A percentile compares a stretch with the other conserved stretches of the same genome.
Evolutionary conservation across 2,888 invertebrate species (phyloP).

Genomic region (Hydropsyche betteni): DNA sequence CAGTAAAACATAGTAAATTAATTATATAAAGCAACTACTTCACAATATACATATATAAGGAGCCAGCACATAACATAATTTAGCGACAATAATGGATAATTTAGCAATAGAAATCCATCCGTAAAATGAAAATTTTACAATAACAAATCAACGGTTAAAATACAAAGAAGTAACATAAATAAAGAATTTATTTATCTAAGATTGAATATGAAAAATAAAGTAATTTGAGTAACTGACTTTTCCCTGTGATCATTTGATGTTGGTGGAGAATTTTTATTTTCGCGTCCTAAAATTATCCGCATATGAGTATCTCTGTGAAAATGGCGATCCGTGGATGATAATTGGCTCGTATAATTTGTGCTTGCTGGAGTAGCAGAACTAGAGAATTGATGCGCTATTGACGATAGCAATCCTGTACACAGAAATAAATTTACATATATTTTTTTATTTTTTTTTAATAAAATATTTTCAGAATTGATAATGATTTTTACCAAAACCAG

Average conservation of each 20-base stretch:
- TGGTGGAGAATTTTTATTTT: slow-evolving; percentile 53
- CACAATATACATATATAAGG: slow-evolving; percentile 2
- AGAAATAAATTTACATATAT: background rate
- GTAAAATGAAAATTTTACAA: background rate
- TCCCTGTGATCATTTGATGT: slow-evolving; percentile 50
- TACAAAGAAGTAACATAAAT: slow-evolving; percentile 28
- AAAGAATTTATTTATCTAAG: background rate
- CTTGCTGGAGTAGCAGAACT: background rate
- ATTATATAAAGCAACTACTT: too few species aligned
- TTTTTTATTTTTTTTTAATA: background rate
- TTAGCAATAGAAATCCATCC: background rate
- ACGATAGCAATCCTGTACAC: slow-evolving; percentile 43
- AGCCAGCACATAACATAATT: background rate
- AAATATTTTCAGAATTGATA: background rate
- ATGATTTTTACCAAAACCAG: slow-evolving; percentile 34
- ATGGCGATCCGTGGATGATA: slow-evolving; percentile 76
- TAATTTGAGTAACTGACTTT: slow-evolving; percentile 42
- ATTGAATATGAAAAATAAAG: background rate
- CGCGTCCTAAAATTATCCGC: slow-evolving; percentile 83
- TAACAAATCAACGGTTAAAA: background rate
- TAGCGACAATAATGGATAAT: background rate
- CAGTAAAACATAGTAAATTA: too few species aligned
- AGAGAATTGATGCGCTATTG: slow-evolving; percentile 46
- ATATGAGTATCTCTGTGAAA: slow-evolving; percentile 92
- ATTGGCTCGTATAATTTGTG: slow-evolving; percentile 52